These are phyloP conservation scores for Cantharis nigra DNA, from an alignment of 2,888 invertebrate genomes.

Conservation along the genomic window DNA sequence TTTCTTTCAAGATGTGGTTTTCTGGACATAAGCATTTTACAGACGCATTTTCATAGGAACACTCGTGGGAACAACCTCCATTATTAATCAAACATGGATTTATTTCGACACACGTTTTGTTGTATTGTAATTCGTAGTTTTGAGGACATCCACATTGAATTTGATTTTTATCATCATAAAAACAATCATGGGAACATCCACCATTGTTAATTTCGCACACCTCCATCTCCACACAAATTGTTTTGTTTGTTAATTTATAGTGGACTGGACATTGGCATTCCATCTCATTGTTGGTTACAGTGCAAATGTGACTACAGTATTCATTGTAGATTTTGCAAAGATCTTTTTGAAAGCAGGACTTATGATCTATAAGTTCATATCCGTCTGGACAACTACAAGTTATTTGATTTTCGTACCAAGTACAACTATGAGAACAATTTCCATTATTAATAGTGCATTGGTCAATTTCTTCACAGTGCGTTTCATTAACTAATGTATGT, in stretches of 20 bases:
- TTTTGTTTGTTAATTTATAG: slow-evolving; percentile 41
- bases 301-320: slow-evolving; percentile 59
- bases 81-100: slow-evolving; percentile 60
- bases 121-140: slow-evolving; percentile 42
- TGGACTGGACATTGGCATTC: slow-evolving; percentile 58
- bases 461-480: slow-evolving; percentile 43
- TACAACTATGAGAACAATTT: slow-evolving; percentile 61
- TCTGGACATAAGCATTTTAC: slow-evolving; percentile 57
- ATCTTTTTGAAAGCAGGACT: slow-evolving; percentile 52
- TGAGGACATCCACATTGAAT: slow-evolving; percentile 41
- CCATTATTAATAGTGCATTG: slow-evolving; percentile 56
- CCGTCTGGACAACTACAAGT: slow-evolving; percentile 58
- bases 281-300: slow-evolving; percentile 30
- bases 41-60: slow-evolving; percentile 56
- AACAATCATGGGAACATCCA: slow-evolving; percentile 59
- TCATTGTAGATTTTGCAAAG: slow-evolving; percentile 57
- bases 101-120: slow-evolving; percentile 45
- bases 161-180: background rate
- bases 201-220: slow-evolving; percentile 57
- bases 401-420: slow-evolving; percentile 38
- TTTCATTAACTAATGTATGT: background rate
- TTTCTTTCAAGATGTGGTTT: slow-evolving; percentile 52
- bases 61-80: slow-evolving; percentile 61
- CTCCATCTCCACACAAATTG: slow-evolving; percentile 53
- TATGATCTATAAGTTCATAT: slow-evolving; percentile 41